Conservation (phyloP, 2,797 vertebrate species). For the Thunnus albacares region DNA sequence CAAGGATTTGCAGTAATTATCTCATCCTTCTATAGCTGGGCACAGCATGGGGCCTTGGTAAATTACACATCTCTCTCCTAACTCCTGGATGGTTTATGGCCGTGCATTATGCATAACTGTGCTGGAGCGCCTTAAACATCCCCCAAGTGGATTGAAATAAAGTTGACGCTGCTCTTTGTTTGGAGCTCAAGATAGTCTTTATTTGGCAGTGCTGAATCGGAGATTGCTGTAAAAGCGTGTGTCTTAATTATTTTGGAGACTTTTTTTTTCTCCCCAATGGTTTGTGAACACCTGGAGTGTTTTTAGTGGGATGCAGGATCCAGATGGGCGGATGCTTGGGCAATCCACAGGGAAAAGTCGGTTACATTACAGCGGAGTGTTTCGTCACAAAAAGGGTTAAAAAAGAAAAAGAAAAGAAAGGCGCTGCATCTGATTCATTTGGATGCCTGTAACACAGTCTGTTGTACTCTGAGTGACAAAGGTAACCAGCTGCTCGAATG, state of each 20-base stretch:
- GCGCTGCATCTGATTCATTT: slow-evolving; percentile 23
- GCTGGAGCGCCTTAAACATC: slow-evolving; percentile 85
- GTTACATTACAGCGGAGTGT: slow-evolving; percentile 56
- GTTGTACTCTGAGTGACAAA: slow-evolving; percentile 19
- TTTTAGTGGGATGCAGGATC: slow-evolving; percentile 80
- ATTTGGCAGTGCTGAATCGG: slow-evolving; percentile 87
- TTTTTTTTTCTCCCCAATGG: slow-evolving; percentile 58
- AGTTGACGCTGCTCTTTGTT: slow-evolving; percentile 90
- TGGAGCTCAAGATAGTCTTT: slow-evolving; percentile 81
- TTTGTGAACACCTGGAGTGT: slow-evolving; percentile 85
- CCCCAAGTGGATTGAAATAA: slow-evolving; percentile 88
- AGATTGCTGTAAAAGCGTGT: slow-evolving; percentile 80
- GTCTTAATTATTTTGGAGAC: slow-evolving; percentile 86
- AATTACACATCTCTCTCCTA: slow-evolving; percentile 86
- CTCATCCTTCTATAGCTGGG: slow-evolving; percentile 81
- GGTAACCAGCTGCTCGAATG: slow-evolving; percentile 11
- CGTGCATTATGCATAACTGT: slow-evolving; percentile 86
- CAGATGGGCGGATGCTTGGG: slow-evolving; percentile 77
- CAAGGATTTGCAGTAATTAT: slow-evolving; percentile 88
- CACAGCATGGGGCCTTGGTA: slow-evolving; percentile 84
- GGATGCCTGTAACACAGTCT: slow-evolving; percentile 2
- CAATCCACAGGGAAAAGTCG: slow-evolving; percentile 72
- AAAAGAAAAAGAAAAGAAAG: slow-evolving; percentile 27
- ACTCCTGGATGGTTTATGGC: slow-evolving; percentile 86
- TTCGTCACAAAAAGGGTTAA: slow-evolving; percentile 62